Evolutionary conservation across 2,113 vertebrate genomes (phyloP).

Genomic region (Apaloderma vittatum): DNA sequence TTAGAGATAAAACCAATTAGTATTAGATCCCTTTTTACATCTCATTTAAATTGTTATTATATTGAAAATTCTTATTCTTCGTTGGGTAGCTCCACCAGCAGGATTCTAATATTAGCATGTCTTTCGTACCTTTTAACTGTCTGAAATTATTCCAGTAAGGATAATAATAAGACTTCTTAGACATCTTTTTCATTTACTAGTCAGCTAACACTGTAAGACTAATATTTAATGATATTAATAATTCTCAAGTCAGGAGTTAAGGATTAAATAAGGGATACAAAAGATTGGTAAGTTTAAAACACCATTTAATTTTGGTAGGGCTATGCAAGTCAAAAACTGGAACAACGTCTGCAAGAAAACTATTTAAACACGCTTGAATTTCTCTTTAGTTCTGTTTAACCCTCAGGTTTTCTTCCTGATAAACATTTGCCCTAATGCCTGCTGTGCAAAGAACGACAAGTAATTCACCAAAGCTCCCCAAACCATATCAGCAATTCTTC

Average conservation of each 20-base stretch:
- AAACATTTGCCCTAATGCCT: constrained; percentile 74
- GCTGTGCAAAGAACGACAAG: constrained; percentile 73
- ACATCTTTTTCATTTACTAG: constrained; percentile 65
- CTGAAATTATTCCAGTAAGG: constrained; percentile 60
- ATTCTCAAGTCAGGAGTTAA: constrained; percentile 71
- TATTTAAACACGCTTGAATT: constrained; percentile 74
- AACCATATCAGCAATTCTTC: constrained; percentile 32
- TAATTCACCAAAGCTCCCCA: constrained; percentile 44
- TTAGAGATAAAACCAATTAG: constrained; percentile 68
- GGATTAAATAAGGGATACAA: constrained; percentile 72
- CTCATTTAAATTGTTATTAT: constrained; percentile 54
- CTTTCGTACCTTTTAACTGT: constrained; percentile 72
- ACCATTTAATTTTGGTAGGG: constrained; percentile 64
- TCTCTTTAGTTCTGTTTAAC: constrained; percentile 71
- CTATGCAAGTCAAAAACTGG: constrained; percentile 70
- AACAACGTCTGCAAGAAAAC: constrained; percentile 72
- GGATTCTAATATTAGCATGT: constrained; percentile 55
- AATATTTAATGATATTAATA: constrained; percentile 79
- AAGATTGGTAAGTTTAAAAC: constrained; percentile 67
- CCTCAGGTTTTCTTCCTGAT: constrained; percentile 61
- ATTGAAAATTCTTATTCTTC: constrained; percentile 51
- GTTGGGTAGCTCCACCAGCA: constrained; percentile 21
- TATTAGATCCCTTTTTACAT: constrained; percentile 26
- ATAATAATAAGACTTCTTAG: constrained; percentile 70
- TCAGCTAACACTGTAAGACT: constrained; percentile 70